Percentiles rank a stretch among this genome's conserved stretches.
Conservation (phyloP, 2,113 vertebrate species). For the Hirundichthys speculiger region DNA sequence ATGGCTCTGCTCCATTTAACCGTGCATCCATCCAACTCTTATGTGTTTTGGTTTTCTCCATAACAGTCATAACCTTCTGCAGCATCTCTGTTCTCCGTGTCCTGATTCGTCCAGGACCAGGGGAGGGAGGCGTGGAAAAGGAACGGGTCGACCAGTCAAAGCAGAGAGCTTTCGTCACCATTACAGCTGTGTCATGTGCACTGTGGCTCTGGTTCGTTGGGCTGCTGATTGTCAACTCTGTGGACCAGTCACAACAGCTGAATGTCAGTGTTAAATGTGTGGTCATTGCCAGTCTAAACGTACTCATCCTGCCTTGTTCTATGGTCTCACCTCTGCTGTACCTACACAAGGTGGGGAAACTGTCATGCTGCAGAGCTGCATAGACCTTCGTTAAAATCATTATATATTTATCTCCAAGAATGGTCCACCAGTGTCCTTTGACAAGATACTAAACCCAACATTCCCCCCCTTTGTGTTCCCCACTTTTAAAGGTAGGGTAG, state of each 20-base stretch:
- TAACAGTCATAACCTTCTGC: background rate
- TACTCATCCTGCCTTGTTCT: background rate
- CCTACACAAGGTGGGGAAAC: background rate
- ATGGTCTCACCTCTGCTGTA: slow-evolving; percentile 2
- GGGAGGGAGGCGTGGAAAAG: background rate
- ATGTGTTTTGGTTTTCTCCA: fast-evolving
- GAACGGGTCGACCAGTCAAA: slow-evolving; percentile 13
- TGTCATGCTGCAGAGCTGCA: background rate
- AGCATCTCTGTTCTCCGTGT: too few species aligned
- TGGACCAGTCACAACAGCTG: fast-evolving
- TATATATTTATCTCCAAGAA: too few species aligned
- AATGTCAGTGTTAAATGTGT: background rate
- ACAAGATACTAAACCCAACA: too few species aligned
- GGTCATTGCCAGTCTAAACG: background rate
- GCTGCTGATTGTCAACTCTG: background rate
- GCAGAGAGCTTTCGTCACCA: slow-evolving; percentile 25
- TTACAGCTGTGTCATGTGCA: slow-evolving; percentile 4
- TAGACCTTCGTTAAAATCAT: too few species aligned
- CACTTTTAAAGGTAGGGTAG: too few species aligned
- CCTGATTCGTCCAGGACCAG: slow-evolving; percentile 34
- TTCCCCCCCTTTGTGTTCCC: too few species aligned
- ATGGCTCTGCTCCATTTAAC: background rate
- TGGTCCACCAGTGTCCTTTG: too few species aligned
- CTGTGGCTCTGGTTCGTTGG: slow-evolving; percentile 4
- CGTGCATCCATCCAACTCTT: fast-evolving